Percentiles rank a stretch among this genome's conserved stretches.
Conservation (phyloP, 2,888 invertebrate species). For the Ganaspis brasiliensis region DNA sequence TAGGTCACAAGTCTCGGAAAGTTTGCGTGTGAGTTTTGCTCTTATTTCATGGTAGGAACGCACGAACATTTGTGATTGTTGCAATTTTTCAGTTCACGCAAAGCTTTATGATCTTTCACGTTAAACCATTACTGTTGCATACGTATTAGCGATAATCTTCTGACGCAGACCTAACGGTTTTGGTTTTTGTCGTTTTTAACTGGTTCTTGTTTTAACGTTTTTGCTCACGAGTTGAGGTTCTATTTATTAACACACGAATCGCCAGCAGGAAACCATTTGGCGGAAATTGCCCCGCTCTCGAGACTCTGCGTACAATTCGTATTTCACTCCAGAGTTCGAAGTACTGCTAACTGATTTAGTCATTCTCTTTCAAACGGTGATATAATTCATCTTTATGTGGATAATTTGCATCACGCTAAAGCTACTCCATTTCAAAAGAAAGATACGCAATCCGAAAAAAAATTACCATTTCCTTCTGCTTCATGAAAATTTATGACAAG, state of each 20-base stretch:
- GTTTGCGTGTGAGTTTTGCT: slow-evolving; percentile 16
- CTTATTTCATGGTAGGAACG: not conserved
- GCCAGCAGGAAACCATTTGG: slow-evolving; percentile 34
- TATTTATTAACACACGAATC: slow-evolving; percentile 39
- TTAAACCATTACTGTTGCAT: slow-evolving; percentile 36
- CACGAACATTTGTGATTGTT: slow-evolving; percentile 29
- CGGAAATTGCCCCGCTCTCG: slow-evolving; percentile 30
- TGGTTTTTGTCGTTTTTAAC: not conserved
- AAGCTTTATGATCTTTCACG: slow-evolving; percentile 37
- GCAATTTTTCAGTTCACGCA: slow-evolving; percentile 17
- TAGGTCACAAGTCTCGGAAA: not conserved
- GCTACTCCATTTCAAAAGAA: not conserved
- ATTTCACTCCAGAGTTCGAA: slow-evolving; percentile 7
- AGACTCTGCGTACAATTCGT: slow-evolving; percentile 14
- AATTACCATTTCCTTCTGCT: not conserved
- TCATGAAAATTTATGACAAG: not conserved
- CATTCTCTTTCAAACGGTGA: slow-evolving; percentile 10
- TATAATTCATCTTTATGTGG: slow-evolving; percentile 25
- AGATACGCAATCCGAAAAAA: not conserved
- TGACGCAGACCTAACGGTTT: slow-evolving; percentile 40
- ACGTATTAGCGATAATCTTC: slow-evolving; percentile 32
- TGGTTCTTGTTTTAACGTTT: slow-evolving; percentile 29
- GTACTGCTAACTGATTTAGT: slow-evolving; percentile 37
- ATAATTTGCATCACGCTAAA: slow-evolving; percentile 13
- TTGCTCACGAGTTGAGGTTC: slow-evolving; percentile 26